These are phyloP conservation scores for Drosophila kanapiae DNA, from an alignment of 1,140 invertebrate genomes.

Conservation along the genomic window DNA sequence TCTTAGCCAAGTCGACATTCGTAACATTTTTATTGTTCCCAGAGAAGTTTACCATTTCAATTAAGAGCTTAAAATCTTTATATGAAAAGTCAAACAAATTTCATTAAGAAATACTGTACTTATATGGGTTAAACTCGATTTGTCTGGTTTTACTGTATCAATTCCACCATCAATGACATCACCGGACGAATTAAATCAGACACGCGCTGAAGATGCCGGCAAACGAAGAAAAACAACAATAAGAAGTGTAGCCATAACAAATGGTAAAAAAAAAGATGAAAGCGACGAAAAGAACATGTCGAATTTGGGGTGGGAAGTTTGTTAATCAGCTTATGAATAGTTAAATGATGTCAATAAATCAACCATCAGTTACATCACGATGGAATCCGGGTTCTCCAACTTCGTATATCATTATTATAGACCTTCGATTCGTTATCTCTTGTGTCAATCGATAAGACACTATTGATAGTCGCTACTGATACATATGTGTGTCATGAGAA, in stretches of 20 bases:
- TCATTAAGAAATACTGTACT: background rate
- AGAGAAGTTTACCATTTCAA: background rate
- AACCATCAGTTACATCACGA: conserved; percentile 33
- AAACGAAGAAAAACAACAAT: conserved; percentile 39
- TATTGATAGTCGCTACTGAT: conserved; percentile 12
- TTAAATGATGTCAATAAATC: conserved; percentile 67
- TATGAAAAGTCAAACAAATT: background rate
- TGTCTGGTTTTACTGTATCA: conserved; percentile 48
- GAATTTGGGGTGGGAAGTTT: conserved; percentile 12
- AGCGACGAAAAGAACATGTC: conserved; percentile 9
- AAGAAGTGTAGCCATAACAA: conserved; percentile 37
- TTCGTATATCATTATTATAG: background rate
- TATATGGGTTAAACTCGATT: conserved; percentile 19
- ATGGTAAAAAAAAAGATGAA: conserved; percentile 40
- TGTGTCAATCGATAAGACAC: conserved; percentile 20
- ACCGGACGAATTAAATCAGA: conserved; percentile 61
- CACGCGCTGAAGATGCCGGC: conserved; percentile 56
- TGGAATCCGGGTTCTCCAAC: conserved; percentile 28
- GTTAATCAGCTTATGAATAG: conserved; percentile 44
- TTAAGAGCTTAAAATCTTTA: background rate
- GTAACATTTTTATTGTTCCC: too few relatives aligned
- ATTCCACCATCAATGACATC: conserved; percentile 64
- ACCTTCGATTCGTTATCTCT: conserved; percentile 33
- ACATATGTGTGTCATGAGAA: conserved; percentile 21
- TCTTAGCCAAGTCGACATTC: too few relatives aligned